Percentiles rank a stretch among this genome's conserved stretches.
Conservation (phyloP, 2,113 vertebrate genomes). For the Sceloporus tristichus region DNA sequence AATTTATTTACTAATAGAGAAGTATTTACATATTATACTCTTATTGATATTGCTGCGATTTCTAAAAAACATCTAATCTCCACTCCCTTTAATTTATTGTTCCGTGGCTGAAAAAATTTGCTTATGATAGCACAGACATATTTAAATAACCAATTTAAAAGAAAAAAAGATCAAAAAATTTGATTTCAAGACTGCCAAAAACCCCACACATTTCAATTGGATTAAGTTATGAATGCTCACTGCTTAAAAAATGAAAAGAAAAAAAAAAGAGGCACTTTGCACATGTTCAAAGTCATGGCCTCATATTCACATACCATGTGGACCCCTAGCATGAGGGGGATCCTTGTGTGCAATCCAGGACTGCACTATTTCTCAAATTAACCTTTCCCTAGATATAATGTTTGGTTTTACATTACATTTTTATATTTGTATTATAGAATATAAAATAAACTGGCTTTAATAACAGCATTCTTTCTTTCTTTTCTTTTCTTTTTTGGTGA, state of each 20-base stretch:
- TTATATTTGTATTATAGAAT: too few species aligned
- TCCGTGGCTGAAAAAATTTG: neutral
- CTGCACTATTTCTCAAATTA: neutral
- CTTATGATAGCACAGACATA: neutral
- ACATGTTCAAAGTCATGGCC: neutral
- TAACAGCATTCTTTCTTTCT: neutral
- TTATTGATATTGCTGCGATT: neutral
- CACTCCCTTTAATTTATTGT: neutral
- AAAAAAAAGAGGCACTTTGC: neutral
- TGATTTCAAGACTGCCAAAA: neutral
- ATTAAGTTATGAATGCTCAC: neutral
- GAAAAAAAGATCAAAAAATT: neutral
- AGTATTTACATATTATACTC: neutral
- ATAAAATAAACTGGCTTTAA: neutral
- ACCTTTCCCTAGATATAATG: neutral
- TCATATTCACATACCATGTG: neutral
- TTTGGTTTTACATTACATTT: too few species aligned
- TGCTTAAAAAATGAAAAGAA: neutral
- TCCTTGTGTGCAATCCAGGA: too few species aligned
- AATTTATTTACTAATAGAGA: too few species aligned
- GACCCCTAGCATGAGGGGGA: neutral
- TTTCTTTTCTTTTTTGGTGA: neutral
- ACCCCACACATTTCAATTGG: neutral
- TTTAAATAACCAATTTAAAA: neutral
- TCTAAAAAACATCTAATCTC: neutral